phyloP scores from a whole-genome alignment of 2,888 invertebrate genomes.

The Aphidoletes aphidimyza region DNA sequence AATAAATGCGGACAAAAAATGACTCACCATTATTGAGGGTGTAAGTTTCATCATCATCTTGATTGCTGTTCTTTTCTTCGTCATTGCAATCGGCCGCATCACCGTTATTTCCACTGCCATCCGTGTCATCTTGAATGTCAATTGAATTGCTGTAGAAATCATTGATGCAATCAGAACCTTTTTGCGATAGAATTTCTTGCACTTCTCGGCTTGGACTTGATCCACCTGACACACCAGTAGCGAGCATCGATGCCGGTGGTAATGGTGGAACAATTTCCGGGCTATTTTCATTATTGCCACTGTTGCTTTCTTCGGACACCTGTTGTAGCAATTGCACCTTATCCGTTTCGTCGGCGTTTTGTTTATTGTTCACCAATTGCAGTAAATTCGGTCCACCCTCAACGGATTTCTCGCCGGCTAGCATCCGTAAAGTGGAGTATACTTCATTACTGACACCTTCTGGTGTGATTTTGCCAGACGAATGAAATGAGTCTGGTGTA shows the following conservation, averaged over 20 bases:
- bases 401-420: conserved; percentile 61
- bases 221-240: conserved; percentile 75
- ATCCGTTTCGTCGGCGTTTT: not conserved
- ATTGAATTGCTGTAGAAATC: conserved; percentile 56
- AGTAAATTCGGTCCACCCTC: not conserved
- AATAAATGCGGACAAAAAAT: not conserved
- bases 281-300: not conserved
- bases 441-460: conserved; percentile 65
- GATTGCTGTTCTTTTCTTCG: conserved; percentile 47
- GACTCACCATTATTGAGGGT: not conserved
- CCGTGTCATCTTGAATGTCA: conserved; percentile 55
- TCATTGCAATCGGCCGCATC: conserved; percentile 35
- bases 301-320: not conserved
- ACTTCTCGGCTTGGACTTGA: conserved; percentile 92
- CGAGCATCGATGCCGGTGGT: conserved; percentile 38
- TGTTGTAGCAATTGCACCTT: conserved; percentile 30
- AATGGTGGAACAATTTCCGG: conserved; percentile 2
- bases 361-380: conserved; percentile 17
- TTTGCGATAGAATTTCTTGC: conserved; percentile 83
- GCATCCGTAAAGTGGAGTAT: conserved; percentile 65
- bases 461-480: conserved; percentile 60
- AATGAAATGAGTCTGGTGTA: conserved; percentile 54
- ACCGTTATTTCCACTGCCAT: conserved; percentile 45
- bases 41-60: conserved; percentile 52
- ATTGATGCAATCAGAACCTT: conserved; percentile 64